phyloP scores from a whole-genome alignment of 2,113 vertebrate genomes.

The Campylorhamphus procurvoides region DNA sequence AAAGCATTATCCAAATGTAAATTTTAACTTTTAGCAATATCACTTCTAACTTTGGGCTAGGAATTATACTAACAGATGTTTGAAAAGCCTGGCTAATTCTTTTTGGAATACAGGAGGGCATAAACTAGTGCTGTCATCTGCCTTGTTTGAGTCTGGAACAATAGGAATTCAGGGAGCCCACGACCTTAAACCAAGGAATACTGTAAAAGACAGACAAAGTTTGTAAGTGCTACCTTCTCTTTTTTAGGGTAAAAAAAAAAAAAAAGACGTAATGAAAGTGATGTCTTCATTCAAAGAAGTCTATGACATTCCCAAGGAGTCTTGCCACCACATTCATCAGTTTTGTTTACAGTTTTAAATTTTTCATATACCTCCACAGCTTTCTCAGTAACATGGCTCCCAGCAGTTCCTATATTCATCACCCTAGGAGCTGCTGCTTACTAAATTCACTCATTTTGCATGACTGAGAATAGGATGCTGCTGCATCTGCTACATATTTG shows the following conservation, averaged over 20 bases:
- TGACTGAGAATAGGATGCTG: neutral
- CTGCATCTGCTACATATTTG: neutral
- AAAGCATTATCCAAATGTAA: neutral
- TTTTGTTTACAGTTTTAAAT: neutral
- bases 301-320: neutral
- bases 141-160: neutral
- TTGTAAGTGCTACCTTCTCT: neutral
- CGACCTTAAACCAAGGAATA: neutral
- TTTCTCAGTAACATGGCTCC: neutral
- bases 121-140: fast-evolving
- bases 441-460: neutral
- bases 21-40: neutral
- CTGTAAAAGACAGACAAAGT: neutral
- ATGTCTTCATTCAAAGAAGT: neutral
- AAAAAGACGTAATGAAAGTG: neutral
- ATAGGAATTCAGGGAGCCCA: neutral
- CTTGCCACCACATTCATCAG: neutral
- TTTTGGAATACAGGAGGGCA: neutral
- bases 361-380: neutral
- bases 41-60: neutral
- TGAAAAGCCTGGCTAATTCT: neutral
- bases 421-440: neutral
- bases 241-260: neutral
- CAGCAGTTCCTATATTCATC: neutral
- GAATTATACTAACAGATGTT: neutral